Evolutionary conservation across 2,797 vertebrate species (phyloP), one percentile per base, ranked within the genome.

Genomic region (Leptodactylus fallax): DNA sequence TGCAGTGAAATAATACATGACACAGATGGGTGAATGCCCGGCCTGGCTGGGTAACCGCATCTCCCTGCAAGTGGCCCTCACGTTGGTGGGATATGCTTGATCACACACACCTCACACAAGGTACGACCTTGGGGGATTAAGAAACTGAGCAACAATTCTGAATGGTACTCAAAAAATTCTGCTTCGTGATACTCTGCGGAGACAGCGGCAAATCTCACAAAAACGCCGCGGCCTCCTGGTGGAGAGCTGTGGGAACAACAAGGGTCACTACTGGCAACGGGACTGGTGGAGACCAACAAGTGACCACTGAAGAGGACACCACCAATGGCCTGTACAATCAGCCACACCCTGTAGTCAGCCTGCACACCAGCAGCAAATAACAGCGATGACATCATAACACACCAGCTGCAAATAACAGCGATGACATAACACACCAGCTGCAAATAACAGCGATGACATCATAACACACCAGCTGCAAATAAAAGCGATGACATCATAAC

Each of bases 121-220:
- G 92, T 91, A 91, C 90, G 91, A 90, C 91, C 92, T 90, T 88
- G 83, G 90, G 87, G 93, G 93, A 95, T 94, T 94, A 93, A 92
- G 92, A 90, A 92, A 92, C 90, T 91, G 90, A 93, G 94, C 93
- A 93, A 92, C 90, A 84, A 90, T 92, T 90, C 91, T 90, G 90
- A 92, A 92, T 90, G 88, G 85, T 91, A 92, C 91, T 36, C 36
- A 4, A 36, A 93, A 92, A 94, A 93, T 93, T 92, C 92, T 92
- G 92, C 91, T 93, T 94, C 93, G 94, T 92, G 93, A 94, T 89
- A 93, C 91, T 94, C 90, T 91, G 92, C 93, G 91, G 91, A 93
- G 92, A 95, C 90, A 92, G n/a, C n/a, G n/a, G n/a, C 90, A 91
- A 91, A 93, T 93, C 95, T 95, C 95, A 95, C 95, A 95, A 96